phyloP scores from a whole-genome alignment of 2,113 vertebrate species.

The Megalops atlanticus region DNA sequence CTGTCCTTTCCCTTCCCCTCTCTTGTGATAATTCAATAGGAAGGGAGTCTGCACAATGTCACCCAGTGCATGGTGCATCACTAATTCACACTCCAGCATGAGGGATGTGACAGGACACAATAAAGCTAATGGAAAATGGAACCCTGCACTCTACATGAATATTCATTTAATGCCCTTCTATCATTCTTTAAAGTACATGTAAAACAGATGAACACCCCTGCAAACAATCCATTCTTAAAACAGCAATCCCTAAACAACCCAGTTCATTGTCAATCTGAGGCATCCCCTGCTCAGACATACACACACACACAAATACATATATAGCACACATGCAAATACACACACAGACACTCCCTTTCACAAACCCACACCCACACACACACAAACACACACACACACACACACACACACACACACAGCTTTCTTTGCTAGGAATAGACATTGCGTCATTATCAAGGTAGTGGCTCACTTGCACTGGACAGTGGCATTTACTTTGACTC shows the following conservation, averaged over 20 bases:
- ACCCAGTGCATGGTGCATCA: background rate
- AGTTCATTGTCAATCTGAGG: background rate
- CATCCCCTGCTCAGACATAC: too few relatives aligned
- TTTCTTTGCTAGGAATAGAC: background rate
- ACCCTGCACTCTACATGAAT: constrained; percentile 1
- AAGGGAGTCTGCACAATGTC: constrained; percentile 22
- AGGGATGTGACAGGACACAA: constrained; percentile 16
- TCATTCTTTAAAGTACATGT: background rate
- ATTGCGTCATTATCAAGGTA: background rate
- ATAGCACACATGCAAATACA: too few relatives aligned
- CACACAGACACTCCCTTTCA: background rate
- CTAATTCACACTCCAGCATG: constrained; percentile 1
- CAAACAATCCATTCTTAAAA: background rate
- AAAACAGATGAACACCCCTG: background rate
- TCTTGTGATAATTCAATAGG: constrained; percentile 1
- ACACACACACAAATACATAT: too few relatives aligned
- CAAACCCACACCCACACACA: too few relatives aligned
- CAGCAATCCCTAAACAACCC: background rate
- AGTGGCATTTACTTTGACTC: too few relatives aligned
- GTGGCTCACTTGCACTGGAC: background rate
- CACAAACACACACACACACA: too few relatives aligned
- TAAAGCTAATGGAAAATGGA: constrained; percentile 23
- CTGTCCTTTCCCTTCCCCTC: background rate
- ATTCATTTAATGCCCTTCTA: background rate
- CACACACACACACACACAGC: too few relatives aligned